A percentile compares a stretch with the other conserved stretches of the same genome.
Conservation (phyloP, 1,140 invertebrate species). For the Magallana angulata region DNA sequence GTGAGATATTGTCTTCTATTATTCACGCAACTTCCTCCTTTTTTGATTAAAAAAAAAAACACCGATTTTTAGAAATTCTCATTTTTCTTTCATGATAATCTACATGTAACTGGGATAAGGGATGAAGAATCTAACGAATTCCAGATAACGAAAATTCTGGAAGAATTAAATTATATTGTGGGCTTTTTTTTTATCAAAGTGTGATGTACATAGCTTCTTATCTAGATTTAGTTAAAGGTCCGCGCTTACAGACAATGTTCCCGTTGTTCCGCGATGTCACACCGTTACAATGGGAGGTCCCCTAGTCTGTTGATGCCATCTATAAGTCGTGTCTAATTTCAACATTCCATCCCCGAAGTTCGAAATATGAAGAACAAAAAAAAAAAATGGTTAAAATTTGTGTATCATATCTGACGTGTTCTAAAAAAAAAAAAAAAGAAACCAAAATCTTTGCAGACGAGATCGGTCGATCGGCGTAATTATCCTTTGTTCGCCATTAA, state of each 20-base stretch:
- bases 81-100: too few relatives aligned
- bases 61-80: too few relatives aligned
- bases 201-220: not conserved
- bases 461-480: not conserved
- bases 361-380: not conserved
- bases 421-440: not conserved
- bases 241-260: not conserved
- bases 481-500: not conserved
- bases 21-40: too few relatives aligned
- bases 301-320: not conserved
- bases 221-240: not conserved
- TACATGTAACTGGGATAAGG: too few relatives aligned
- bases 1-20: not conserved
- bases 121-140: too few relatives aligned
- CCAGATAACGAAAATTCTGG: not conserved
- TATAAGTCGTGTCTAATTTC: not conserved
- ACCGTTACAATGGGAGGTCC: constrained; percentile 6
- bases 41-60: too few relatives aligned
- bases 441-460: not conserved
- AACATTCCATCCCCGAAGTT: not conserved
- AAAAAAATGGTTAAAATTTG: not conserved
- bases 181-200: not conserved
- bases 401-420: too few relatives aligned
- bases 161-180: not conserved
- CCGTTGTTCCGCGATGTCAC: constrained; percentile 12